phyloP scores from a whole-genome alignment of 2,113 vertebrate genomes.

The Lepidiolamprologus cunningtoni region DNA sequence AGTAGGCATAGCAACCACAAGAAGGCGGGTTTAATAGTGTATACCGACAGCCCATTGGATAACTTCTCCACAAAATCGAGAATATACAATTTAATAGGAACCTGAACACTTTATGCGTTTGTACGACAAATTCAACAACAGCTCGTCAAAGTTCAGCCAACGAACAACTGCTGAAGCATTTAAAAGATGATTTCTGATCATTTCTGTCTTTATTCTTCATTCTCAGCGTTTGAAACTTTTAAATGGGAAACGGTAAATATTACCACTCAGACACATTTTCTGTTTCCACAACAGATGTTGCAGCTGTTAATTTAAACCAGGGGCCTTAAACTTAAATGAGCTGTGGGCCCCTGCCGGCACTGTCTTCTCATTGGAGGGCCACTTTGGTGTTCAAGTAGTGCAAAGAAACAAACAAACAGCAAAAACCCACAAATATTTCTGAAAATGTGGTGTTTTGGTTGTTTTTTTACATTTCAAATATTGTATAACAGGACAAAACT shows the following conservation, averaged over 20 bases:
- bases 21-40: constrained; percentile 14
- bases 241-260: neutral
- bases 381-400: neutral
- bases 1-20: constrained; percentile 69
- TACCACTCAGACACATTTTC: neutral
- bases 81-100: neutral
- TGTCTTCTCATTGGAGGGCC: neutral
- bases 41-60: constrained; percentile 27
- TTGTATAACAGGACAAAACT: neutral
- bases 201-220: neutral
- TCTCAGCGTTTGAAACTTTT: neutral
- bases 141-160: neutral
- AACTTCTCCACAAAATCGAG: neutral
- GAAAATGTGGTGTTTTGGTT: neutral
- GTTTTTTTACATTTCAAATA: neutral
- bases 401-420: neutral
- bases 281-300: neutral
- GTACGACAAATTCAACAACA: neutral
- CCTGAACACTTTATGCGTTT: neutral
- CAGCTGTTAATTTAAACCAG: neutral
- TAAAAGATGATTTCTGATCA: neutral
- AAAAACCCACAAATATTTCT: rapidly evolving
- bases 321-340: neutral
- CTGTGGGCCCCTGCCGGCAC: neutral
- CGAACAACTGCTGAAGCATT: neutral